These are phyloP conservation scores for Lagopus leucura DNA, from an alignment of 2,113 vertebrate species.

Conservation along the genomic window DNA sequence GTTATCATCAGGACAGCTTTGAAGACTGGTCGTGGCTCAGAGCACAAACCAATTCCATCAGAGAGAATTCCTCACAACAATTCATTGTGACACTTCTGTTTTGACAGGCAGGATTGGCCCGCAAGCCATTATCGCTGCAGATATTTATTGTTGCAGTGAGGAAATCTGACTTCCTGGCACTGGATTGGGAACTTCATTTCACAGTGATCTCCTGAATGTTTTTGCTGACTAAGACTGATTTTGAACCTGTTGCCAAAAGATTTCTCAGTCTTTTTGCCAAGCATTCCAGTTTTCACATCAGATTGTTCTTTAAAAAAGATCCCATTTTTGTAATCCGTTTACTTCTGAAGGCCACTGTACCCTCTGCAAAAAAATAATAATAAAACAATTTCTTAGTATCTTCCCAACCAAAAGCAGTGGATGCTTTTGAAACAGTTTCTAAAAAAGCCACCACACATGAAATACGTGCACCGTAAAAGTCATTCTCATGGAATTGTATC, in stretches of 20 bases:
- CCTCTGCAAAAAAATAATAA: neutral
- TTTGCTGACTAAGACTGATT: slow-evolving; percentile 13
- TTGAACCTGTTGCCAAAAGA: neutral
- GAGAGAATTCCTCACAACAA: neutral
- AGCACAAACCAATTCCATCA: neutral
- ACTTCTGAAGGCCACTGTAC: neutral
- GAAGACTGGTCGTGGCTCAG: neutral
- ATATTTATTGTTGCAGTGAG: neutral
- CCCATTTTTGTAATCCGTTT: neutral
- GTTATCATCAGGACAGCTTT: neutral
- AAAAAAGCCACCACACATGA: neutral
- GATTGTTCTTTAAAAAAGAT: neutral
- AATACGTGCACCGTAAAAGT: neutral
- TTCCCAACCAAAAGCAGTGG: neutral
- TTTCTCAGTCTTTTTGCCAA: neutral
- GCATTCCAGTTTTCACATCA: neutral
- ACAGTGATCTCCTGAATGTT: neutral
- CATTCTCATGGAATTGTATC: neutral
- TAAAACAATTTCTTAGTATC: neutral
- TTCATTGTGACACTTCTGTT: neutral
- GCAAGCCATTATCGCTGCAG: neutral
- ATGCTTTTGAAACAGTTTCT: neutral
- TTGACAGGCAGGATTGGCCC: neutral
- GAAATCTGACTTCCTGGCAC: neutral
- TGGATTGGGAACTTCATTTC: neutral